Evolutionary conservation across 2,888 invertebrate genomes (phyloP).

Genomic region (Tachina grossa): DNA sequence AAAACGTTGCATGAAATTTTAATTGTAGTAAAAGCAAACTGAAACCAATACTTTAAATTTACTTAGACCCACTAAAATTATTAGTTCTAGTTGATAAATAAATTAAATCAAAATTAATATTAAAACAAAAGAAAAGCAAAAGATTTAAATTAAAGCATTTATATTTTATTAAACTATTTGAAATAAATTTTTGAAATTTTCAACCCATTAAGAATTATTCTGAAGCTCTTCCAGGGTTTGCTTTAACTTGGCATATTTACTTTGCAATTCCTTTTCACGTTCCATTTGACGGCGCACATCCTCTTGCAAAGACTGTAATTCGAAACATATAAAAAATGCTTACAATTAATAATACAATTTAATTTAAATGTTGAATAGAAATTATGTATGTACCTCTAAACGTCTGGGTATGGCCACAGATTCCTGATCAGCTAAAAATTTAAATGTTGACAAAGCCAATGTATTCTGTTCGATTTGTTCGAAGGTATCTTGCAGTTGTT

Average conservation of each 20-base stretch:
- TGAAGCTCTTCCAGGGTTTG: slow-evolving; percentile 76
- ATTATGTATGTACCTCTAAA: slow-evolving; percentile 86
- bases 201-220: slow-evolving; percentile 4
- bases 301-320: slow-evolving; percentile 90
- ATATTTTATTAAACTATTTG: slow-evolving; percentile 5
- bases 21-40: neutral
- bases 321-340: neutral
- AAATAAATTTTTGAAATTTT: neutral
- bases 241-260: slow-evolving; percentile 90
- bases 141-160: neutral
- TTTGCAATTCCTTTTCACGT: slow-evolving; percentile 94
- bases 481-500: slow-evolving; percentile 92
- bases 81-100: no score
- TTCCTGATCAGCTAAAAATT: slow-evolving; percentile 94
- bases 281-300: slow-evolving; percentile 96
- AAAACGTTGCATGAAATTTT: no score
- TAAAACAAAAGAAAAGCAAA: neutral
- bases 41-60: neutral
- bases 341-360: neutral
- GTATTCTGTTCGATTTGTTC: slow-evolving; percentile 95
- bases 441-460: slow-evolving; percentile 95
- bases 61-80: no score
- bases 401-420: slow-evolving; percentile 94
- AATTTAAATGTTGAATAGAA: slow-evolving; percentile 10
- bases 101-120: neutral